These are phyloP conservation scores for Neuroterus valhalla DNA, from an alignment of 1,140 invertebrate genomes.

Conservation along the genomic window DNA sequence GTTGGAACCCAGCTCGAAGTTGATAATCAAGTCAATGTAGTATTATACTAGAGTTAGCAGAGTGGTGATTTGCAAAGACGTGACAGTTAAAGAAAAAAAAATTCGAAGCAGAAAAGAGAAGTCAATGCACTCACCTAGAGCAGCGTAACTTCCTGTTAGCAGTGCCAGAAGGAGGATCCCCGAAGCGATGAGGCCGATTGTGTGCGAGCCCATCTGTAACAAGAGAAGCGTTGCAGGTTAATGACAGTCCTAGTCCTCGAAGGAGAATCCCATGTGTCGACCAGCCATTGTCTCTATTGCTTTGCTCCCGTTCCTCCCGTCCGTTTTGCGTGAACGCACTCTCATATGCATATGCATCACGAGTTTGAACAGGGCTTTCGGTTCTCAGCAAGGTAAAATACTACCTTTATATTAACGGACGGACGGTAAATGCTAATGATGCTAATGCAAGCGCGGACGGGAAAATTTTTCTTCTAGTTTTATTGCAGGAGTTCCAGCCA, in stretches of 20 bases:
- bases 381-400: conserved; percentile 17
- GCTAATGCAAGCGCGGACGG: conserved; percentile 1
- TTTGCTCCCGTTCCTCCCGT: conserved; percentile 41
- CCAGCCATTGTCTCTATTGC: conserved; percentile 51
- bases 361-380: conserved; percentile 11
- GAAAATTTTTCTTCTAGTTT: conserved; percentile 9
- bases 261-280: conserved; percentile 46
- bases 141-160: conserved; percentile 62
- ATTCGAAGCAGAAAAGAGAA: conserved; percentile 18
- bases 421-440: conserved; percentile 8
- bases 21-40: not conserved
- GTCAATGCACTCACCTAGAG: conserved; percentile 61
- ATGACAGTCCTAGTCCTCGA: conserved; percentile 47
- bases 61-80: not conserved
- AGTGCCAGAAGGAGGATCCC: conserved; percentile 60
- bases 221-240: conserved; percentile 57
- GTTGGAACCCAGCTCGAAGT: not conserved
- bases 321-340: conserved; percentile 34
- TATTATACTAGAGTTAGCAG: not conserved
- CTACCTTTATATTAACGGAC: too few species aligned
- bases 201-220: conserved; percentile 70
- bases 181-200: conserved; percentile 62
- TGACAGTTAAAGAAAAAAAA: conserved; percentile 24
- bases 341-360: not conserved
- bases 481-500: too few species aligned